phyloP scores from a whole-genome alignment of 2,888 invertebrate genomes.

The Tetropium fuscum region DNA sequence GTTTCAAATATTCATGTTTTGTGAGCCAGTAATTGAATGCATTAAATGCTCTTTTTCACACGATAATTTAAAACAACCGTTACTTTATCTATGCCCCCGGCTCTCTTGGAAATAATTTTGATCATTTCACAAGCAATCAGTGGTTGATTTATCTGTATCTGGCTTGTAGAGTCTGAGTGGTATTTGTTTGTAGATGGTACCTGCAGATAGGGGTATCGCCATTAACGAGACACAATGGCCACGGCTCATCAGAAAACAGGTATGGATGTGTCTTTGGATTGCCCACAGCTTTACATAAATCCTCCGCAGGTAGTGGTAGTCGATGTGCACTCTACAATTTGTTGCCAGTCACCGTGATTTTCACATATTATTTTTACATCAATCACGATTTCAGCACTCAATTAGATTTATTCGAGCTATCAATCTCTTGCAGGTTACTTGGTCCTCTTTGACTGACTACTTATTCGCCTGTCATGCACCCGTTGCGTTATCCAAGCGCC shows the following conservation, averaged over 20 bases:
- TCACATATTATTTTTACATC: conserved; percentile 65
- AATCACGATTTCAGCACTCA: conserved; percentile 64
- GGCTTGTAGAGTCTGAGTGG: conserved; percentile 23
- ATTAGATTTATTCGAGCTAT: conserved; percentile 52
- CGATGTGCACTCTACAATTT: conserved; percentile 46
- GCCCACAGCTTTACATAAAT: conserved; percentile 57
- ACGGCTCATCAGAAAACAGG: conserved; percentile 37
- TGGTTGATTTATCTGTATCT: conserved; percentile 30
- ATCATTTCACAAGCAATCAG: conserved; percentile 28
- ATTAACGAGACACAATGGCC: conserved; percentile 47
- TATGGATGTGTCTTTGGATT: conserved; percentile 14
- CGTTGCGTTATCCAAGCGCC: conserved; percentile 39
- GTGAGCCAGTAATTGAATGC: not conserved
- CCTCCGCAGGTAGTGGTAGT: conserved; percentile 59
- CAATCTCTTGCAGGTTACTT: conserved; percentile 41
- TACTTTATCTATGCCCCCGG: conserved; percentile 10
- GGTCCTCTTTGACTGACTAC: conserved; percentile 33
- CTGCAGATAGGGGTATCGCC: conserved; percentile 44
- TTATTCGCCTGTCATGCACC: conserved; percentile 40
- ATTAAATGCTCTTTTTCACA: not conserved
- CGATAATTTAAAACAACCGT: conserved; percentile 11
- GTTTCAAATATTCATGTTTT: not conserved
- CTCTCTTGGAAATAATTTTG: conserved; percentile 23
- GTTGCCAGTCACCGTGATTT: conserved; percentile 63
- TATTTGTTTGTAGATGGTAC: conserved; percentile 42